These are phyloP conservation scores for Melanotaenia boesemani DNA, from an alignment of 2,797 vertebrate genomes.

Conservation along the genomic window DNA sequence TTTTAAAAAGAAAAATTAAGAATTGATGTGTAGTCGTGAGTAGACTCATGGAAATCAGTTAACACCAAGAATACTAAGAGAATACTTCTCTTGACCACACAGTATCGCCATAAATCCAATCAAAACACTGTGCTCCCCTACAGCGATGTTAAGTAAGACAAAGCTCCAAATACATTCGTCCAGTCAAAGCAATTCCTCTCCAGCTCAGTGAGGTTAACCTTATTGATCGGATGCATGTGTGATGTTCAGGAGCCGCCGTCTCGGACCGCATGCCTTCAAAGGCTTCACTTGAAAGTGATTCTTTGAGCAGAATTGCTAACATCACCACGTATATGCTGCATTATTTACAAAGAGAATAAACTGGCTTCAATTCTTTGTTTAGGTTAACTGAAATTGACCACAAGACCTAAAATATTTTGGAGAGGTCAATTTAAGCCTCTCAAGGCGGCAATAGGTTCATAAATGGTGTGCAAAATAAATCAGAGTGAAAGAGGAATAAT, in stretches of 20 bases:
- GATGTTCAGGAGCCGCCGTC: conserved; percentile 59
- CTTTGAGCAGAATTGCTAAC: conserved; percentile 52
- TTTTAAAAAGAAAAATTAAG: conserved; percentile 15
- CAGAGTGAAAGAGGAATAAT: conserved; percentile 21
- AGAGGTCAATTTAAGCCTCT: neutral
- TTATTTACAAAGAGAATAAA: conserved; percentile 53
- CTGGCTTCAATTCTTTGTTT: neutral
- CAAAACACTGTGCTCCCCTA: conserved; percentile 44
- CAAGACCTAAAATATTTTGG: conserved; percentile 9
- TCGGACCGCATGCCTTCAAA: conserved; percentile 58
- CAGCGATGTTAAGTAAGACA: conserved; percentile 38
- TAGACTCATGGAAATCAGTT: conserved; percentile 38
- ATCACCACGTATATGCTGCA: conserved; percentile 42
- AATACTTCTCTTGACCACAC: conserved; percentile 51
- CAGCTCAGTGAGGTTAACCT: conserved; percentile 70
- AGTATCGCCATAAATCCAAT: conserved; percentile 48
- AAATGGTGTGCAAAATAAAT: conserved; percentile 2
- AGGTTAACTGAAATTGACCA: conserved; percentile 14
- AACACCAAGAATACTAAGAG: conserved; percentile 13
- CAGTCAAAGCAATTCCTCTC: conserved; percentile 60
- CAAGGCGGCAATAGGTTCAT: neutral
- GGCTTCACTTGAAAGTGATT: conserved; percentile 61
- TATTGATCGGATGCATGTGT: conserved; percentile 74
- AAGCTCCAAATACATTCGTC: conserved; percentile 44
- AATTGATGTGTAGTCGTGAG: conserved; percentile 25